Evolutionary conservation across 64 coral and sea anemone genomes (phyloP).

Genomic region (Actinia tenebrosa): DNA sequence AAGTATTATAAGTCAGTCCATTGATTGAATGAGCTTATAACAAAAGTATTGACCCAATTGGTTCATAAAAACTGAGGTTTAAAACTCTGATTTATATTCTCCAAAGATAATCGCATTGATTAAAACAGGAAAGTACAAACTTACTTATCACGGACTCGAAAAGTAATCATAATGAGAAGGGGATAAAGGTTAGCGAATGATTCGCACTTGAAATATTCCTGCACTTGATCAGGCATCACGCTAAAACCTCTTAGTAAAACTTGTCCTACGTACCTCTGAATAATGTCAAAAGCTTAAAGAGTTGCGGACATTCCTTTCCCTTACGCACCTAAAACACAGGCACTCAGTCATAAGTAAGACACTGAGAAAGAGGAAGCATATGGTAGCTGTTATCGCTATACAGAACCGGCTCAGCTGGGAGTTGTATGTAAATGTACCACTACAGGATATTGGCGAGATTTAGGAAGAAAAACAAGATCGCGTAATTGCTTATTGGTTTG

Average conservation of each 20-base stretch:
- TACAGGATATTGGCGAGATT: constrained; percentile 10
- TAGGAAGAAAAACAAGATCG: not conserved
- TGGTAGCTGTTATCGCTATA: not conserved
- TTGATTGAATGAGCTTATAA: not conserved
- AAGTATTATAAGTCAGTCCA: not conserved
- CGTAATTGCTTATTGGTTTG: not conserved
- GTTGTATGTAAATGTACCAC: not conserved
- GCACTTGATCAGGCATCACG: not conserved
- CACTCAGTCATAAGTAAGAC: not conserved
- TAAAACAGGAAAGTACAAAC: not conserved
- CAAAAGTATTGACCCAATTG: not conserved
- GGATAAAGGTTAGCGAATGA: not conserved
- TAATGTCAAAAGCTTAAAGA: not conserved
- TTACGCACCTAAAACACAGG: not conserved
- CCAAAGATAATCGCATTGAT: not conserved
- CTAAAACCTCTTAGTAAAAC: not conserved
- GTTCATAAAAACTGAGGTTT: not conserved
- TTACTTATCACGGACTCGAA: not conserved
- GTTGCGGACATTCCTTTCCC: not conserved
- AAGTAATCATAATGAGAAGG: not conserved
- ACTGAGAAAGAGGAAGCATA: not conserved
- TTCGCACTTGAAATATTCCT: not conserved
- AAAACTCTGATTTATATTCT: not conserved
- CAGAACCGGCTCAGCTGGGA: not conserved
- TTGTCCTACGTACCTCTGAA: not conserved